These are phyloP conservation scores for Aptenodytes patagonicus DNA, from an alignment of 2,113 vertebrate genomes.

Conservation along the genomic window DNA sequence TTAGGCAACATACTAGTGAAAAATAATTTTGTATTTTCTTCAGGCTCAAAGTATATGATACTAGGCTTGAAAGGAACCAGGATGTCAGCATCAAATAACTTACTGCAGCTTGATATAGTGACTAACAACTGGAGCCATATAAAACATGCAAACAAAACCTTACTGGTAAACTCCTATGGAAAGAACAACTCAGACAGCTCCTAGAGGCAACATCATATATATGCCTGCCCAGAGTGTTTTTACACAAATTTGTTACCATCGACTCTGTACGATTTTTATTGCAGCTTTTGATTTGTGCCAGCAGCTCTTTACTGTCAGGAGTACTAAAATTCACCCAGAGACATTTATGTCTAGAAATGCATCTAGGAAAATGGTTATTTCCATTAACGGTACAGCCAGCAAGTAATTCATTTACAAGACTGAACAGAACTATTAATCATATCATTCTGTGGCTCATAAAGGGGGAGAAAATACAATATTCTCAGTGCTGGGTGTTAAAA, in stretches of 20 bases:
- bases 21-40: constrained; percentile 19
- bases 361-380: constrained; percentile 28
- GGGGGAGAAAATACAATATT: neutral
- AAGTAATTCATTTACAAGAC: constrained; percentile 16
- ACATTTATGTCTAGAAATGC: constrained; percentile 10
- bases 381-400: neutral
- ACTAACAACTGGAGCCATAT: neutral
- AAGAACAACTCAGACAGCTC: constrained; percentile 51
- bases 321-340: constrained; percentile 14
- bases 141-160: constrained; percentile 11
- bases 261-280: constrained; percentile 24
- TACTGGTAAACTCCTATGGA: constrained; percentile 9
- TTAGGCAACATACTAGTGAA: neutral
- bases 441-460: neutral
- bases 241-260: constrained; percentile 31
- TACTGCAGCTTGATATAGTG: neutral
- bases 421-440: neutral
- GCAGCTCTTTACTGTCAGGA: constrained; percentile 33
- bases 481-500: neutral
- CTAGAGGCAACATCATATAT: constrained; percentile 31
- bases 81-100: constrained; percentile 2
- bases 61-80: neutral
- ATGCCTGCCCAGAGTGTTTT: constrained; percentile 21
- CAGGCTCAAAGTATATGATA: neutral
- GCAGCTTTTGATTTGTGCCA: constrained; percentile 46